Conservation (phyloP, 2,113 vertebrate species). For the Erinaceus europaeus region DNA sequence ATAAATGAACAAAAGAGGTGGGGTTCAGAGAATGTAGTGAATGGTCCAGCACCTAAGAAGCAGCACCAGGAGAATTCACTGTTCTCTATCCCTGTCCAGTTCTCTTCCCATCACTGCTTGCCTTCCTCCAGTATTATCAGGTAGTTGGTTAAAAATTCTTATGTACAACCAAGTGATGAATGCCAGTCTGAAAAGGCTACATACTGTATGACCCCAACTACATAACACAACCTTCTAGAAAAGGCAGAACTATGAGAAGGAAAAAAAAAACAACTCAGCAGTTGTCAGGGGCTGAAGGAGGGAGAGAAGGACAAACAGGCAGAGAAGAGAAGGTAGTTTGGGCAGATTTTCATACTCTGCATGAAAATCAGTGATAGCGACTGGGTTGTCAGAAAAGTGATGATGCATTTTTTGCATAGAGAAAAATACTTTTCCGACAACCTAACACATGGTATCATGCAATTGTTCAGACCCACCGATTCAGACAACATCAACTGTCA, state of each 20-base stretch:
- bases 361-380: neutral
- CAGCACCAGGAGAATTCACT: neutral
- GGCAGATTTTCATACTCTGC: neutral
- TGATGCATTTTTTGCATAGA: no score
- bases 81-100: neutral
- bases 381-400: no score
- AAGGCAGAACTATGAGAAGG: neutral
- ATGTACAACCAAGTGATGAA: neutral
- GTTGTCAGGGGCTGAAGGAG: neutral
- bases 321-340: neutral
- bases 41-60: neutral
- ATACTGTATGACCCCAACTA: neutral
- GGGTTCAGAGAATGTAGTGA: neutral
- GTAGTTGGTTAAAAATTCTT: neutral
- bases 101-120: neutral
- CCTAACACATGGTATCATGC: neutral
- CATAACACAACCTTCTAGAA: neutral
- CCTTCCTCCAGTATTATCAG: neutral
- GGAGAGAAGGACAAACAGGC: neutral
- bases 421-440: no score
- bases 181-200: neutral
- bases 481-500: neutral
- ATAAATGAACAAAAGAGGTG: slow-evolving; percentile 4
- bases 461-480: neutral
- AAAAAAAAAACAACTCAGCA: neutral